phyloP scores from a whole-genome alignment of 2,888 invertebrate species.

The Candidula unifasciata region DNA sequence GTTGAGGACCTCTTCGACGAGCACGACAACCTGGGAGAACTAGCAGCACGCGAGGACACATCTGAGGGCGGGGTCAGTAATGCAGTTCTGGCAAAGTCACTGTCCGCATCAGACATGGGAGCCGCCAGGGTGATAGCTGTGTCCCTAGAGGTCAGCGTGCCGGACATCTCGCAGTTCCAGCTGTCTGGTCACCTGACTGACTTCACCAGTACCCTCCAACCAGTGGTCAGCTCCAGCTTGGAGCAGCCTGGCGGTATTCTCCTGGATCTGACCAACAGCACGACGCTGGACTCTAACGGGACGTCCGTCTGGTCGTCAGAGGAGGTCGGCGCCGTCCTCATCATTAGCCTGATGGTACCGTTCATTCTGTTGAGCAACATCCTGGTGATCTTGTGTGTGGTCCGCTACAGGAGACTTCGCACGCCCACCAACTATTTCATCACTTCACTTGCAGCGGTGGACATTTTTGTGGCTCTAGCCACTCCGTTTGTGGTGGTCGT shows the following conservation, averaged over 20 bases:
- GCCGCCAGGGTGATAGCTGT: no score
- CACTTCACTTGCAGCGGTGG: slow-evolving; percentile 82
- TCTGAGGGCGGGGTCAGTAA: no score
- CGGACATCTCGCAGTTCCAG: not conserved
- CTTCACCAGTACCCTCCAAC: not conserved
- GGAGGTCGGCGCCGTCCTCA: slow-evolving; percentile 55
- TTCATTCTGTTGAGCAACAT: slow-evolving; percentile 82
- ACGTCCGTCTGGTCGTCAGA: slow-evolving; percentile 50
- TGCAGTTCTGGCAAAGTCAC: no score
- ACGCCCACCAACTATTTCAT: slow-evolving; percentile 83
- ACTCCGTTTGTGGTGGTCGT: slow-evolving; percentile 82
- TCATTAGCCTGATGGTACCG: slow-evolving; percentile 72
- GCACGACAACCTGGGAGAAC: no score
- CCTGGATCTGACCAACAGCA: not conserved
- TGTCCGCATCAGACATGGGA: no score
- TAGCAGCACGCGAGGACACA: no score
- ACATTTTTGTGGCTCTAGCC: slow-evolving; percentile 82
- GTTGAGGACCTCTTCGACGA: no score
- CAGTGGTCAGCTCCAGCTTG: not conserved
- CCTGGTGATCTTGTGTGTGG: slow-evolving; percentile 82
- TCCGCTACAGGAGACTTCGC: slow-evolving; percentile 82
- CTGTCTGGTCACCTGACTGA: not conserved
- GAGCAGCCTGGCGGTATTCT: not conserved
- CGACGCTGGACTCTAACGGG: not conserved
- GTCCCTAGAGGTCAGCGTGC: not conserved